Percentiles rank a stretch among this genome's conserved stretches.
phyloP scores from a whole-genome alignment of 1,140 invertebrate genomes.

The Dryas iulia region DNA sequence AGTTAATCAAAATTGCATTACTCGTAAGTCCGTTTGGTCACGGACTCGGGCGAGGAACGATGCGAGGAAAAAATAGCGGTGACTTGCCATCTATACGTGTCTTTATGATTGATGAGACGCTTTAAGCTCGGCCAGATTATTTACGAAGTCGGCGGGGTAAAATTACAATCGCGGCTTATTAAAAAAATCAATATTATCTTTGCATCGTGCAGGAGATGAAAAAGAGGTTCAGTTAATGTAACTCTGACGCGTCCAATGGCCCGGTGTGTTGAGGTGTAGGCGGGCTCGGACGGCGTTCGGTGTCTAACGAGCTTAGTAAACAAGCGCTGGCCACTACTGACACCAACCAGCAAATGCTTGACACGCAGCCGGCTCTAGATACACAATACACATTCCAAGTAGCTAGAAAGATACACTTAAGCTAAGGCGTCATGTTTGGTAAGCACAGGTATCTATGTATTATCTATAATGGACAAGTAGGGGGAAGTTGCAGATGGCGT shows the following conservation, averaged over 20 bases:
- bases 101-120: conserved; percentile 55
- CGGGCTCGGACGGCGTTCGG: conserved; percentile 43
- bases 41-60: conserved; percentile 45
- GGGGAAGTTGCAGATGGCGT: conserved; percentile 2
- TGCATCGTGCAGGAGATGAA: conserved; percentile 17
- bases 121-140: conserved; percentile 34
- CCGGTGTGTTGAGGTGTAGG: conserved; percentile 44
- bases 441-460: conserved; percentile 28
- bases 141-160: conserved; percentile 14
- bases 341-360: conserved; percentile 38
- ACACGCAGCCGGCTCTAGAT: conserved; percentile 42
- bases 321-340: conserved; percentile 54
- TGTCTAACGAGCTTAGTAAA: conserved; percentile 72
- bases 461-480: conserved; percentile 12
- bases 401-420: conserved; percentile 50
- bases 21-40: conserved; percentile 56
- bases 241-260: conserved; percentile 51
- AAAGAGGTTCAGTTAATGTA: conserved; percentile 51
- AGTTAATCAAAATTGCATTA: conserved; percentile 77
- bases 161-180: conserved; percentile 21
- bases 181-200: conserved; percentile 39
- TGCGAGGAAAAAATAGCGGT: conserved; percentile 47
- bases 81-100: conserved; percentile 39
- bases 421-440: conserved; percentile 44
- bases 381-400: conserved; percentile 57